Evolutionary conservation across 2,888 invertebrate genomes (phyloP).

Genomic region (Petrolisthes manimaculis): DNA sequence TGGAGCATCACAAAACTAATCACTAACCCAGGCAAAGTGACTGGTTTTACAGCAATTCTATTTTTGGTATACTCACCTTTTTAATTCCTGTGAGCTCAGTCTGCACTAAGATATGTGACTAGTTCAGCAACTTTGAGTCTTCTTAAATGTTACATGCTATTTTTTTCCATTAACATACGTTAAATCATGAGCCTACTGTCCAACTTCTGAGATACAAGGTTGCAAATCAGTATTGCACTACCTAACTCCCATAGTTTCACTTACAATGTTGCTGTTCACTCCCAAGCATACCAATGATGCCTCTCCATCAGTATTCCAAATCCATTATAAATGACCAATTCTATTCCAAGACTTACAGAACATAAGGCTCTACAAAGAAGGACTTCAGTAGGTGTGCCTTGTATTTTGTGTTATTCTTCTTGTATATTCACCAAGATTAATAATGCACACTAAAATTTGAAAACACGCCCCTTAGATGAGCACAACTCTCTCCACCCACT

Average conservation of each 20-base stretch:
- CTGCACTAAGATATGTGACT: slow-evolving; percentile 60
- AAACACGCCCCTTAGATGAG: slow-evolving; percentile 39
- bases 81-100: slow-evolving; percentile 58
- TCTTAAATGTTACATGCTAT: slow-evolving; percentile 15
- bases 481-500: slow-evolving; percentile 34
- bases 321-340: slow-evolving; percentile 57
- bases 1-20: slow-evolving; percentile 64
- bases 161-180: neutral
- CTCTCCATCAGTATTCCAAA: slow-evolving; percentile 48
- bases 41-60: slow-evolving; percentile 61
- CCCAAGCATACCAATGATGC: slow-evolving; percentile 55
- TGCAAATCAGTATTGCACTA: slow-evolving; percentile 53
- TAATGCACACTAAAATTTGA: slow-evolving; percentile 50
- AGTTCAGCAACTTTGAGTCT: slow-evolving; percentile 61
- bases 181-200: slow-evolving; percentile 3
- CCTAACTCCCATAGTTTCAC: slow-evolving; percentile 54
- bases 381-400: slow-evolving; percentile 62
- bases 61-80: slow-evolving; percentile 63
- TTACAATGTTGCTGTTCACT: slow-evolving; percentile 40
- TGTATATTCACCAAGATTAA: slow-evolving; percentile 44
- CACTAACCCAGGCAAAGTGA: slow-evolving; percentile 64
- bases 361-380: slow-evolving; percentile 59
- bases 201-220: slow-evolving; percentile 49
- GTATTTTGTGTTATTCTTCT: slow-evolving; percentile 58
- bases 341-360: slow-evolving; percentile 60